phyloP scores from a whole-genome alignment of 2,113 vertebrate species.

The Periophthalmodon schlosseri region DNA sequence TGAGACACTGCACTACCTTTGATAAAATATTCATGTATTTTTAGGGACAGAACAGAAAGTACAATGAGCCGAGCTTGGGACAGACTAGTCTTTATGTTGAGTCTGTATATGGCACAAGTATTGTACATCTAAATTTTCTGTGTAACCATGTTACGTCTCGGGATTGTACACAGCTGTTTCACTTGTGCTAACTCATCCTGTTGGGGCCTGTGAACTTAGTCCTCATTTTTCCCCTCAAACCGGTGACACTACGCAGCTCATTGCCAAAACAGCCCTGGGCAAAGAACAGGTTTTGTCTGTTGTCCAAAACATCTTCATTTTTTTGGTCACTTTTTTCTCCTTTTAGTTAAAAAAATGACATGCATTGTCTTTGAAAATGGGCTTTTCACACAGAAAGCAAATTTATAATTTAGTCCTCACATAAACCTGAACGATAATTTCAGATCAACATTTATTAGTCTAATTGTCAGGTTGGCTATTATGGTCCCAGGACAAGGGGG shows the following conservation, averaged over 20 bases:
- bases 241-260: slow-evolving; percentile 20
- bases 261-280: slow-evolving; percentile 40
- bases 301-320: slow-evolving; percentile 18
- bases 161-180: slow-evolving; percentile 48
- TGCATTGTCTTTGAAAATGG: neutral
- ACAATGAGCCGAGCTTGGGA: slow-evolving; percentile 14
- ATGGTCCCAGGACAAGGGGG: slow-evolving; percentile 37
- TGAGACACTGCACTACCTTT: slow-evolving; percentile 29
- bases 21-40: slow-evolving; percentile 28
- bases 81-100: slow-evolving; percentile 22
- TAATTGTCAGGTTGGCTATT: slow-evolving; percentile 44
- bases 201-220: slow-evolving; percentile 34
- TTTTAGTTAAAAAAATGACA: neutral
- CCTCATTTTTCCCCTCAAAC: slow-evolving; percentile 22
- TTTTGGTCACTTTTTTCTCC: neutral
- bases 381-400: neutral
- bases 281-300: slow-evolving; percentile 21
- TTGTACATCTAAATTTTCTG: slow-evolving; percentile 14
- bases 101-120: slow-evolving; percentile 51
- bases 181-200: slow-evolving; percentile 26
- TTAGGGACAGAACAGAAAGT: slow-evolving; percentile 26
- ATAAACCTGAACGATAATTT: neutral
- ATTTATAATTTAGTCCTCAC: too few relatives aligned
- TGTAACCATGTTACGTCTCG: neutral
- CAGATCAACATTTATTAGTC: slow-evolving; percentile 18